Base-by-base conservation (phyloP, 2,113 vertebrate species). In the Cichladusa arquata region DNA sequence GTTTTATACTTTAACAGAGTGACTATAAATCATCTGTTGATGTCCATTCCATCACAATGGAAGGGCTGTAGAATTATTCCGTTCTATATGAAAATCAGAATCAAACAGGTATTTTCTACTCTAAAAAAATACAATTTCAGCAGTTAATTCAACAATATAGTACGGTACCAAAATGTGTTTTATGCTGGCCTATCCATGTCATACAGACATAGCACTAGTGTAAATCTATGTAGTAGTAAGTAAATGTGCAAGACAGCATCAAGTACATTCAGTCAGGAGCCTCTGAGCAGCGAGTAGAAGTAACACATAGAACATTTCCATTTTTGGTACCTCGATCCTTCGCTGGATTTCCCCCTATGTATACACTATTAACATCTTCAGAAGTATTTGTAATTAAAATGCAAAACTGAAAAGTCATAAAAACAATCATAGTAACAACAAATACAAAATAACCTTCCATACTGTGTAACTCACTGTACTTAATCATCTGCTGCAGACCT, bases 261-360 rank as follows among this genome's bases (percentile, higher is more conserved):
- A 56, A 90, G 83, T 65, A 38, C 23, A 57, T 36, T 92, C 42
- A 38, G 50, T 80, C 29, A 65, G 64, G 10, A 34, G 56, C 20
- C 53, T 94, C 45, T 69, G 65, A 88, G 54, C 77, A 91, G 56
- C 22, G 88, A 92, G 70, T 24, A 74, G 72, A 47, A 85, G 34
- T 56, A 94, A 86, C 28, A 79, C 15, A 6, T 25, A 60, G 9
- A 50, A 31, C 64, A 86, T 70, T 97, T 90, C 38, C 40, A 40
- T 44, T 93, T 57, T 84, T 96, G 28, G 80, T 94, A 54, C 12
- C 58, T 94, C 29, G 42, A 60, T 64, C 73, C 89, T 95, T 91
- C 1, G 2, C 54, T 77, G 48, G 48, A 14, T 90, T 81, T 92
- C 81, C 89, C 87, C 54, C 38, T 69, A 40, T 0, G 0, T 47